phyloP scores from a whole-genome alignment of 2,797 vertebrate genomes.

The Merluccius polli region DNA sequence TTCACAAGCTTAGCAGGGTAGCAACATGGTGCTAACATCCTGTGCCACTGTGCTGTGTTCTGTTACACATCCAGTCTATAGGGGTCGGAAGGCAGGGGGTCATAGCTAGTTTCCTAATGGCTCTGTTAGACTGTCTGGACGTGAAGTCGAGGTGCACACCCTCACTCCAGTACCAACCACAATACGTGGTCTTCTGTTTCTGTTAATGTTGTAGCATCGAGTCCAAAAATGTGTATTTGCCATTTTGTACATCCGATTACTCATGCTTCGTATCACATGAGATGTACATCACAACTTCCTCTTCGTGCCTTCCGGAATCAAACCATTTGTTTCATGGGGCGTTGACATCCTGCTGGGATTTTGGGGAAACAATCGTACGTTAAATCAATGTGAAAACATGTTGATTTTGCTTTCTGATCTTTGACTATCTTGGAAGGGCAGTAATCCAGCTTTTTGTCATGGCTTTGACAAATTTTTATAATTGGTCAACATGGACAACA shows the following conservation, averaged over 20 bases:
- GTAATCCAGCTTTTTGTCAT: no score
- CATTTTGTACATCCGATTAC: background rate
- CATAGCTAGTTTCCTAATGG: conserved; percentile 57
- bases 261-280: background rate
- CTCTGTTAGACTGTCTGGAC: background rate
- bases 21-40: conserved; percentile 59
- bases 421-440: no score
- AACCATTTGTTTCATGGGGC: background rate
- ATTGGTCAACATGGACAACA: no score
- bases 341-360: background rate
- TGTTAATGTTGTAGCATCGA: background rate
- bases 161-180: background rate
- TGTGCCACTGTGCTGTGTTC: conserved; percentile 48
- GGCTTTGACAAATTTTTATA: no score
- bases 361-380: background rate
- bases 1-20: conserved; percentile 37
- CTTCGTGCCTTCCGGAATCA: background rate
- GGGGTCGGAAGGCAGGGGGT: conserved; percentile 57
- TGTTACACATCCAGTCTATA: conserved; percentile 44
- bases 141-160: background rate
- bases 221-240: background rate
- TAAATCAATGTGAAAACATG: no score
- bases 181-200: background rate
- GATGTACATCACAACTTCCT: background rate
- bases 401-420: no score